Evolutionary conservation across 1,140 invertebrate species (phyloP).

Genomic region (Sitobion miscanthi): DNA sequence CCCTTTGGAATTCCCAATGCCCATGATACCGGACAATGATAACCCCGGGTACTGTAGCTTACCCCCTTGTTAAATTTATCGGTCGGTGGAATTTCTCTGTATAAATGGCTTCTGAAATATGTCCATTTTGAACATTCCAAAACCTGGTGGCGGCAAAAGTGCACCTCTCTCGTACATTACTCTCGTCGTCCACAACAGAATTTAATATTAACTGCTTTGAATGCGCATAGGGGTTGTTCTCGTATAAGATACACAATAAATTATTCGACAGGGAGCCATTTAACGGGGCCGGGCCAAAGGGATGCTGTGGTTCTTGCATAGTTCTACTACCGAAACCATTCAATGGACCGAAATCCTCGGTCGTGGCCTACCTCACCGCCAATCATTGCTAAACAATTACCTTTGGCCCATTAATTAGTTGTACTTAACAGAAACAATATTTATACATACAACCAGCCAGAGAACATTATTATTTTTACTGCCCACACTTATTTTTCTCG

Average conservation of each 20-base stretch:
- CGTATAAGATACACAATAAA: slow-evolving; percentile 49
- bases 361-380: neutral
- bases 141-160: slow-evolving; percentile 14
- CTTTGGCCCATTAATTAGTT: slow-evolving; percentile 17
- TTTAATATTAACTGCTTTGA: slow-evolving; percentile 49
- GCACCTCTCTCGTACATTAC: neutral
- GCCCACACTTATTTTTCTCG: neutral
- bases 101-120: slow-evolving; percentile 52
- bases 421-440: neutral
- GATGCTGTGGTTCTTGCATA: slow-evolving; percentile 48
- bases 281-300: slow-evolving; percentile 12
- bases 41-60: neutral
- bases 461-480: neutral
- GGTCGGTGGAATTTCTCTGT: slow-evolving; percentile 40
- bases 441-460: neutral
- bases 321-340: slow-evolving; percentile 35
- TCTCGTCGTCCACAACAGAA: neutral
- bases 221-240: neutral
- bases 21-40: slow-evolving; percentile 17
- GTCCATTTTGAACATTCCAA: slow-evolving; percentile 48
- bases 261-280: slow-evolving; percentile 54
- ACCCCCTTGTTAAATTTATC: slow-evolving; percentile 35
- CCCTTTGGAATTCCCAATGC: slow-evolving; percentile 28
- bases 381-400: slow-evolving; percentile 35
- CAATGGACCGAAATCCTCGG: neutral